Conservation (phyloP, 2,113 vertebrate genomes). For the Dicrurus megarhynchus region DNA sequence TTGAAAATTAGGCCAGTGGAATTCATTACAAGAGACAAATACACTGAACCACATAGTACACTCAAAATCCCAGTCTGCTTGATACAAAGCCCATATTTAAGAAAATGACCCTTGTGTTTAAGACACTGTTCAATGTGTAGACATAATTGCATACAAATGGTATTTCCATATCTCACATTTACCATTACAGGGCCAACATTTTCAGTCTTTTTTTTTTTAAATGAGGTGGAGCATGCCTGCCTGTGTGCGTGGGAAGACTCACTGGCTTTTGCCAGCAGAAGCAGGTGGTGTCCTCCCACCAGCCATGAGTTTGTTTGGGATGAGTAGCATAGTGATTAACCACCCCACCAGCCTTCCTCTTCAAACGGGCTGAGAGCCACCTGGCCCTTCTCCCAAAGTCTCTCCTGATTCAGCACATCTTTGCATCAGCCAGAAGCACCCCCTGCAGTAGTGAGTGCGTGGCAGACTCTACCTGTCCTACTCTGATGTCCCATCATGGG, state of each 20-base stretch:
- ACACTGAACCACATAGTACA: neutral
- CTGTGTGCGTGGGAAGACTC: neutral
- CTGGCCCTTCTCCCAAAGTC: conserved; percentile 1
- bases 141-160: neutral
- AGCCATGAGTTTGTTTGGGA: conserved; percentile 12
- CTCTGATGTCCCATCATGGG: neutral
- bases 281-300: conserved; percentile 32
- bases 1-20: neutral
- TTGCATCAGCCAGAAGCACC: neutral
- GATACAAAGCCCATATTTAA: neutral
- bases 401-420: conserved; percentile 44
- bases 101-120: neutral
- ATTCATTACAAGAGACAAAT: neutral
- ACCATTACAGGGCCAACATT: neutral
- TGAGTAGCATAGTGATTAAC: neutral
- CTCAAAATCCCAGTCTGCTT: neutral
- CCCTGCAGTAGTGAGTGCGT: neutral
- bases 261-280: neutral
- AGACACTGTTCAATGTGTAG: neutral
- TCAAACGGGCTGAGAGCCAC: neutral
- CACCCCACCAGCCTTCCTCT: neutral
- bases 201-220: neutral
- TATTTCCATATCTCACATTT: neutral
- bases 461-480: neutral
- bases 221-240: neutral